These are phyloP conservation scores for Lanius collurio DNA, from an alignment of 2,113 vertebrate genomes.

Conservation along the genomic window DNA sequence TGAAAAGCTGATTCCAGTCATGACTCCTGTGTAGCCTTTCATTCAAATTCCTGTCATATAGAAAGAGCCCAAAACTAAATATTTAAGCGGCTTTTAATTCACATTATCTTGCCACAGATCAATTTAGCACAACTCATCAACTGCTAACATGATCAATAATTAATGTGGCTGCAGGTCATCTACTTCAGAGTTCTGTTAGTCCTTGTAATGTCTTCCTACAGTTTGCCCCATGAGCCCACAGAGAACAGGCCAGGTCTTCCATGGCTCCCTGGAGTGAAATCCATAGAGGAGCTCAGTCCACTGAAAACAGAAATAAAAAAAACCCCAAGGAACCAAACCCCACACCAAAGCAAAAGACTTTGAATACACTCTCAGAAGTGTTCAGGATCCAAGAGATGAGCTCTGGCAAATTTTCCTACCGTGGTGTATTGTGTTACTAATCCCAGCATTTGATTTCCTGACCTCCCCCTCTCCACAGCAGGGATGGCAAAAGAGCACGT, in stretches of 20 bases:
- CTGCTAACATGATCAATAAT: slow-evolving; percentile 39
- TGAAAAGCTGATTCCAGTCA: not conserved
- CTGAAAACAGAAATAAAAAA: not conserved
- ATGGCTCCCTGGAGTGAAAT: not conserved
- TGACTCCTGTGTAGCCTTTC: not conserved
- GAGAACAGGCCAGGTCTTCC: not conserved
- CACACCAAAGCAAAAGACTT: not conserved
- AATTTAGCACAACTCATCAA: slow-evolving; percentile 28
- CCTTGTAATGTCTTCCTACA: not conserved
- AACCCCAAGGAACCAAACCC: not conserved
- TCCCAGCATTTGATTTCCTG: not conserved
- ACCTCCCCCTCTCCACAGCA: not conserved
- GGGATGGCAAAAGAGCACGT: not conserved
- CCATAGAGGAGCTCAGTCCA: not conserved
- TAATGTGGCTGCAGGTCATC: slow-evolving; percentile 24
- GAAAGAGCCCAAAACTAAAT: not conserved
- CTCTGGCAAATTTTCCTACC: not conserved
- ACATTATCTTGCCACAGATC: slow-evolving; percentile 14
- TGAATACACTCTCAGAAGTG: not conserved
- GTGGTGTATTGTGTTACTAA: not conserved
- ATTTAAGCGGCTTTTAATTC: slow-evolving; percentile 46
- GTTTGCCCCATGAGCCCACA: not conserved
- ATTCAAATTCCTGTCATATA: slow-evolving; percentile 5
- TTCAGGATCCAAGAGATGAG: not conserved
- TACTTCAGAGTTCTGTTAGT: not conserved